Evolutionary conservation across 2,888 invertebrate species (phyloP).

Genomic region (Coelinius sp.): DNA sequence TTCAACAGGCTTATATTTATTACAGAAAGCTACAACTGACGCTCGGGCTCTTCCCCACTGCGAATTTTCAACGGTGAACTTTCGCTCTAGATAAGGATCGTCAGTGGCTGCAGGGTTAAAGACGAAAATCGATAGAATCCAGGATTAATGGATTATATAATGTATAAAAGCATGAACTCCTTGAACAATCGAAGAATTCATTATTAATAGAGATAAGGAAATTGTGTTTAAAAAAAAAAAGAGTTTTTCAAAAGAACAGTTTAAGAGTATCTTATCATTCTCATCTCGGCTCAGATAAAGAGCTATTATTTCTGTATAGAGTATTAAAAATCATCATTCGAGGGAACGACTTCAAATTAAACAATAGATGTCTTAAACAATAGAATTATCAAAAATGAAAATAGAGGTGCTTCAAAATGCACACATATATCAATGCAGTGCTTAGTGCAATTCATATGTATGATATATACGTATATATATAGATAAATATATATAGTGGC

Average conservation of each 20-base stretch:
- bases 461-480: slow-evolving; percentile 66
- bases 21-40: not conserved
- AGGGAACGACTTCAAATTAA: slow-evolving; percentile 49
- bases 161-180: slow-evolving; percentile 51
- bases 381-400: slow-evolving; percentile 67
- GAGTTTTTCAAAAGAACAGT: slow-evolving; percentile 1
- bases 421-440: slow-evolving; percentile 71
- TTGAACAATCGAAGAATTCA: slow-evolving; percentile 63
- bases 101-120: slow-evolving; percentile 41
- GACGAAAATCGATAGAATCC: slow-evolving; percentile 37
- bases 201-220: slow-evolving; percentile 51
- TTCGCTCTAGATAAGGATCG: slow-evolving; percentile 39
- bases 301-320: not conserved
- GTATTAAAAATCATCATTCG: slow-evolving; percentile 46
- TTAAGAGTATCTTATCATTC: not conserved
- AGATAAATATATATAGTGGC: slow-evolving; percentile 67
- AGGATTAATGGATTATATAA: slow-evolving; percentile 23
- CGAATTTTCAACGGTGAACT: slow-evolving; percentile 19
- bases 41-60: not conserved
- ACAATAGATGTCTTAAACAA: slow-evolving; percentile 54
- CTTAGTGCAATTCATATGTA: slow-evolving; percentile 70
- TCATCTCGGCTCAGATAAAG: not conserved
- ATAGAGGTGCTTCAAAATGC: slow-evolving; percentile 70
- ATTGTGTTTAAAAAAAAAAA: slow-evolving; percentile 30
- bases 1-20: not conserved